Percentiles rank a stretch among this genome's conserved stretches.
Conservation (phyloP, 2,888 invertebrate genomes). For the Geophilus truncorum region DNA sequence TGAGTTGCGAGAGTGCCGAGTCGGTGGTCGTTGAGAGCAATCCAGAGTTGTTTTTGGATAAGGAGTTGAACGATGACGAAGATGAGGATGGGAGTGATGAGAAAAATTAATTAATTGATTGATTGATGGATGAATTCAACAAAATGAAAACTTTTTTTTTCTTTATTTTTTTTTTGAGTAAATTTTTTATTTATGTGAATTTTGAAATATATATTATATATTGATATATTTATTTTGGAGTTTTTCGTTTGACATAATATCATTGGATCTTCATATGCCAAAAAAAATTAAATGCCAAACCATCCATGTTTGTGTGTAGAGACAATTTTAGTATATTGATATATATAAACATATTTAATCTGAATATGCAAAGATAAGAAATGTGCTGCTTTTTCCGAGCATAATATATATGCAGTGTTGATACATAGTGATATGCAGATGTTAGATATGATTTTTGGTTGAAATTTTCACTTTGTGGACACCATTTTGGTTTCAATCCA, state of each 20-base stretch:
- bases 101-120: background rate
- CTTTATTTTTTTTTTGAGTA: background rate
- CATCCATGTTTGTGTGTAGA: constrained; percentile 16
- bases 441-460: background rate
- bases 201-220: no score
- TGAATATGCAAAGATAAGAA: background rate
- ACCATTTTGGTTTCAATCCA: background rate
- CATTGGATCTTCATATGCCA: background rate
- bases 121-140: no score
- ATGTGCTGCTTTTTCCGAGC: background rate
- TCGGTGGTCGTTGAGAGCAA: background rate
- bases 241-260: background rate
- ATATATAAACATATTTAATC: background rate
- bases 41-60: background rate
- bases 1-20: background rate
- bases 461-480: background rate
- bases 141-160: background rate
- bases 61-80: background rate
- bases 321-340: background rate
- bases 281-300: constrained; percentile 6
- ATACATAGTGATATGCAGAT: constrained; percentile 18
- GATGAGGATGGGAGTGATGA: background rate
- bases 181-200: background rate
- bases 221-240: background rate
- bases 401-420: constrained; percentile 19